These are phyloP conservation scores for Chloropsis hardwickii DNA, from an alignment of 2,113 vertebrate species.

Conservation along the genomic window DNA sequence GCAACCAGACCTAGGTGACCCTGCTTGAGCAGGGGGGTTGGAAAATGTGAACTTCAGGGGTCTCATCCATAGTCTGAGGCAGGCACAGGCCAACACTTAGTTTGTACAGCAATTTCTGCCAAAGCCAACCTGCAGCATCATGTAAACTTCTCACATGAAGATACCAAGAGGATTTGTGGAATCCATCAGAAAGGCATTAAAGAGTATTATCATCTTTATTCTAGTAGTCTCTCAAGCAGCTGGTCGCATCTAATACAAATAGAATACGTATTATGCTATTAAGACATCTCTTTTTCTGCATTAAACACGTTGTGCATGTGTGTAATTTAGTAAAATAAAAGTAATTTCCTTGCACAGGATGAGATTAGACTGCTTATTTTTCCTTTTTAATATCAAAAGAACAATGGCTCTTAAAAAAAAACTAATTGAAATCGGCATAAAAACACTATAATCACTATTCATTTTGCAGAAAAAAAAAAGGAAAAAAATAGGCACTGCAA, in stretches of 20 bases:
- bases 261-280: neutral
- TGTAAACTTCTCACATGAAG: neutral
- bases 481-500: neutral
- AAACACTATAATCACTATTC: neutral
- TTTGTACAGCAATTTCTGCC: neutral
- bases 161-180: neutral
- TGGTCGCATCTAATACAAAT: neutral
- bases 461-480: neutral
- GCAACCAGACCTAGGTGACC: neutral
- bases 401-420: neutral
- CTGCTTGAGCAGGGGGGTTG: fast-evolving
- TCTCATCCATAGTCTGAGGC: neutral
- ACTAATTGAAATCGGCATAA: neutral
- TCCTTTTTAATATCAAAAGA: neutral
- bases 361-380: conserved; percentile 18
- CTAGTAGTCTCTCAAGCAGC: neutral
- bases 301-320: neutral
- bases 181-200: neutral
- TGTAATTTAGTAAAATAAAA: neutral
- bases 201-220: neutral
- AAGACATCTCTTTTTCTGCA: conserved; percentile 3
- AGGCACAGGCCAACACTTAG: neutral
- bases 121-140: neutral
- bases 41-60: neutral
- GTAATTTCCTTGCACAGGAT: conserved; percentile 6